These are phyloP conservation scores for Paraplagusia blochii DNA, from an alignment of 2,113 vertebrate genomes.

Conservation along the genomic window DNA sequence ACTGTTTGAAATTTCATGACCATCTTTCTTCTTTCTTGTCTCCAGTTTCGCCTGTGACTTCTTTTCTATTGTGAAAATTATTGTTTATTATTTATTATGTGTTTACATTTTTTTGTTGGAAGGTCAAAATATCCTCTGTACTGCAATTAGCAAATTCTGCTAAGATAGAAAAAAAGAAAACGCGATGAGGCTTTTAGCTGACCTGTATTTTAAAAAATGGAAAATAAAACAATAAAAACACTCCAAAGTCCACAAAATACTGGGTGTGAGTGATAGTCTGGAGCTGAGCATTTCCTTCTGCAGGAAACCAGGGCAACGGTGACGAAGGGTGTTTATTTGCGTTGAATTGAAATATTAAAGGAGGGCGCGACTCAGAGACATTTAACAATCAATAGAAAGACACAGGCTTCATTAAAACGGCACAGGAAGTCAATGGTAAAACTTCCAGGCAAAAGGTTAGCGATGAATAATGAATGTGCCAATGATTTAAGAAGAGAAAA, in stretches of 20 bases:
- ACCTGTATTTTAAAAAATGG: conserved; percentile 5
- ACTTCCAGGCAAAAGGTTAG: conserved; percentile 40
- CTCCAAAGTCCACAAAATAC: background rate
- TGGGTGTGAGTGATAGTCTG: conserved; percentile 2
- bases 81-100: conserved; percentile 6
- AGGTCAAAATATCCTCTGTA: conserved; percentile 17
- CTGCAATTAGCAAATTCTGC: conserved; percentile 5
- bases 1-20: background rate
- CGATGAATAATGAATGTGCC: conserved; percentile 43
- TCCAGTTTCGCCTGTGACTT: background rate
- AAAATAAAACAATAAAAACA: conserved; percentile 11
- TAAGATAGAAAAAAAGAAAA: conserved; percentile 3
- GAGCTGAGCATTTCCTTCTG: background rate
- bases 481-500: conserved; percentile 9
- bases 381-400: conserved; percentile 47
- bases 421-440: conserved; percentile 42
- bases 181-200: conserved; percentile 31
- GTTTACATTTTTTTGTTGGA: background rate
- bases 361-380: conserved; percentile 1
- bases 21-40: background rate
- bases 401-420: conserved; percentile 38
- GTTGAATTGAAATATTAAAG: conserved; percentile 38
- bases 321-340: conserved; percentile 27
- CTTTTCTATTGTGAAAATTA: no score
- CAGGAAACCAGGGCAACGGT: conserved; percentile 18